phyloP scores from a whole-genome alignment of 1,140 invertebrate species.

The Bombyx mandarina region DNA sequence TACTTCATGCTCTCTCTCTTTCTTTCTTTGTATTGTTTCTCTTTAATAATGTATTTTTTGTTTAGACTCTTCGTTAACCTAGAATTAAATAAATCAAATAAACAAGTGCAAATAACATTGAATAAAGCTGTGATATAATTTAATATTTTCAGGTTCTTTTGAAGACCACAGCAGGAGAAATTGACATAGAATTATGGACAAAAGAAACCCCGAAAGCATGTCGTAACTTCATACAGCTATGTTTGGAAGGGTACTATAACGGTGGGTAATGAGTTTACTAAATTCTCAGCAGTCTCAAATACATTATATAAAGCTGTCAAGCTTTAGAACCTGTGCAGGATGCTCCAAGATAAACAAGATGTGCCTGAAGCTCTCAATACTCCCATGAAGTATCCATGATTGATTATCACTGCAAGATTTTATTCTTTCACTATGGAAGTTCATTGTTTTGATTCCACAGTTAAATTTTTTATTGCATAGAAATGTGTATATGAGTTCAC shows the following conservation, averaged over 20 bases:
- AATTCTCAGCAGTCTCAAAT: too few relatives aligned
- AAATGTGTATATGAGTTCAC: too few relatives aligned
- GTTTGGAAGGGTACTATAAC: slow-evolving; percentile 97
- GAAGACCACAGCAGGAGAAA: slow-evolving; percentile 94
- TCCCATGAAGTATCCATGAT: too few relatives aligned
- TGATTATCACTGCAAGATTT: too few relatives aligned
- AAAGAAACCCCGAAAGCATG: slow-evolving; percentile 96
- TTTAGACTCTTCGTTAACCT: too few relatives aligned
- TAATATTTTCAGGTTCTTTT: slow-evolving; percentile 82
- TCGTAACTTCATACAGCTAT: slow-evolving; percentile 97
- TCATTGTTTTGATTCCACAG: too few relatives aligned
- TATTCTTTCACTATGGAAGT: too few relatives aligned
- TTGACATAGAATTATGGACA: slow-evolving; percentile 98
- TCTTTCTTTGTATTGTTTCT: not conserved
- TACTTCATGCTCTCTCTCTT: not conserved
- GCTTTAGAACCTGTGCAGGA: too few relatives aligned
- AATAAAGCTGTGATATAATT: not conserved
- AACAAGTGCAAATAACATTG: not conserved
- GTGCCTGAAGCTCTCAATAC: too few relatives aligned
- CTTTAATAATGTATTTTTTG: not conserved
- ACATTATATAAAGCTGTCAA: too few relatives aligned
- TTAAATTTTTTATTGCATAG: too few relatives aligned
- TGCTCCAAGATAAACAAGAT: too few relatives aligned
- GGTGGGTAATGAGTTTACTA: slow-evolving; percentile 38
- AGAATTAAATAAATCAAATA: not conserved